phyloP scores from a whole-genome alignment of 2,888 invertebrate genomes.

The Drosophila eohydei region DNA sequence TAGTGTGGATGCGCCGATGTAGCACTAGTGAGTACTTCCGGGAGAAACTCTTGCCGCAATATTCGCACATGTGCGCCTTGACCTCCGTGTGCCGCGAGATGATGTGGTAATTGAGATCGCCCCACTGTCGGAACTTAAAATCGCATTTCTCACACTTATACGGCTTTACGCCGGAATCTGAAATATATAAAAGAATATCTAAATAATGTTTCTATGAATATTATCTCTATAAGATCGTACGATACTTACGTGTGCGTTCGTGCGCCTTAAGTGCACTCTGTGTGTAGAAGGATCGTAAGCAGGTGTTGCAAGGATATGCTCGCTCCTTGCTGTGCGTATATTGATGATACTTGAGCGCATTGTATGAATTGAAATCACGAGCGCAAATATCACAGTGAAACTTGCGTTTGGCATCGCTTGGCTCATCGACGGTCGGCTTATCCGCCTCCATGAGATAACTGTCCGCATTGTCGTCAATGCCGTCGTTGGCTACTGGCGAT shows the following conservation, averaged over 20 bases:
- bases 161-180: constrained; percentile 92
- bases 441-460: constrained; percentile 24
- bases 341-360: constrained; percentile 93
- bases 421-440: constrained; percentile 18
- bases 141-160: constrained; percentile 92
- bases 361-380: constrained; percentile 91
- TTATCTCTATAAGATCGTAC: no score
- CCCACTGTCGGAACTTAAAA: constrained; percentile 93
- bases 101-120: constrained; percentile 94
- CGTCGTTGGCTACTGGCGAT: constrained; percentile 28
- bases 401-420: constrained; percentile 42
- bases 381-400: constrained; percentile 86
- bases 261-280: constrained; percentile 93
- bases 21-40: constrained; percentile 93
- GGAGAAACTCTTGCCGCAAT: constrained; percentile 94
- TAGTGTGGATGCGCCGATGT: constrained; percentile 94
- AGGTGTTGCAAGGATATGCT: constrained; percentile 91
- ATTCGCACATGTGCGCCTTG: constrained; percentile 94
- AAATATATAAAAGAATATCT: not conserved
- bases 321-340: constrained; percentile 92
- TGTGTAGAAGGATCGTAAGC: constrained; percentile 93
- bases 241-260: constrained; percentile 87
- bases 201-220: not conserved
- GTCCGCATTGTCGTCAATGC: constrained; percentile 27
- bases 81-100: constrained; percentile 92